Evolutionary conservation across 2,888 invertebrate genomes (phyloP).

Genomic region (Caenorhabditis drosophilae): DNA sequence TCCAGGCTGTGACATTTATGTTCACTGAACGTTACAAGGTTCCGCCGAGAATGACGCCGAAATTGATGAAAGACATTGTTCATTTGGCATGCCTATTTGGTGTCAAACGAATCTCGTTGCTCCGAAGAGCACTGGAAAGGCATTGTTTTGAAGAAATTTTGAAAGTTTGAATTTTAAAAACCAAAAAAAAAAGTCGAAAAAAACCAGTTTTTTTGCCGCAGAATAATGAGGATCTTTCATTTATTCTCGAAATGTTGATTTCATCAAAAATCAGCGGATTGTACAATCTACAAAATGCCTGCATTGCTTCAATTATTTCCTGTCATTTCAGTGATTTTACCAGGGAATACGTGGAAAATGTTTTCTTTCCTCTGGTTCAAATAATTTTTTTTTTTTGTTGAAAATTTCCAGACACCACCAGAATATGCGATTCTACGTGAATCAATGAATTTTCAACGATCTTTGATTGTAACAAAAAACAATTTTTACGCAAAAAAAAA

Average conservation of each 20-base stretch:
- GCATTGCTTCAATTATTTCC: not conserved
- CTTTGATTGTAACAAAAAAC: not conserved
- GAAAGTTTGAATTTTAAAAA: not conserved
- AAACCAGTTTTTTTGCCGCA: not conserved
- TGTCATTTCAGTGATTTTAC: slow-evolving; percentile 3
- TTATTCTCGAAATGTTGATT: not conserved
- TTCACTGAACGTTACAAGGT: slow-evolving; percentile 1
- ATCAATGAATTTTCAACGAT: not conserved
- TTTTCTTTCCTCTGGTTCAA: not conserved
- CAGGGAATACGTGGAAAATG: not conserved
- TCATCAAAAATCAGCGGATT: not conserved
- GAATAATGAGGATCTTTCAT: slow-evolving; percentile 1
- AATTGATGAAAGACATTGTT: not conserved
- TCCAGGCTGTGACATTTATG: slow-evolving; percentile 1
- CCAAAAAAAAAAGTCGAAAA: not conserved
- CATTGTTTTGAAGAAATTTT: slow-evolving; percentile 2
- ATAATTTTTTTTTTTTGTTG: not conserved
- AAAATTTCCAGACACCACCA: not conserved
- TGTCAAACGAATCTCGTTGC: not conserved
- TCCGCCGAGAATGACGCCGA: not conserved
- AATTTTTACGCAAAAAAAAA: no score
- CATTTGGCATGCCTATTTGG: not conserved
- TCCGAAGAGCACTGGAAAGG: not conserved
- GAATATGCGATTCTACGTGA: not conserved
- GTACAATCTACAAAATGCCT: not conserved